Conservation (phyloP, 23 tunicate species). For the Oikopleura vanhoeffeni region DNA sequence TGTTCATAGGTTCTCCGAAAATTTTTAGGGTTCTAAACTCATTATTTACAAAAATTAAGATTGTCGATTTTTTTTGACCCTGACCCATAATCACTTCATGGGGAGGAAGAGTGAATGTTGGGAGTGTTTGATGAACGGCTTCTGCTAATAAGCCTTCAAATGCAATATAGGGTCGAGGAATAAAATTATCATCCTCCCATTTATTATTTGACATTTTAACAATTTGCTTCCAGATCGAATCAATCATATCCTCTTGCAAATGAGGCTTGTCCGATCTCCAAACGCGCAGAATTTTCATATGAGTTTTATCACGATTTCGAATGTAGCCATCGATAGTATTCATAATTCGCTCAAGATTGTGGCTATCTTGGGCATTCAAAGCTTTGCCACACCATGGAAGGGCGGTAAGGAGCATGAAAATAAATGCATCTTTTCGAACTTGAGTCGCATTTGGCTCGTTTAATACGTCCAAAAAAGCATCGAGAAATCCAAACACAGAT, state of each 20-base stretch:
- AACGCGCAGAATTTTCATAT: constrained; percentile 50
- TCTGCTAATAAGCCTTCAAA: constrained; percentile 50
- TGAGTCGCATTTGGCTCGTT: constrained; percentile 53
- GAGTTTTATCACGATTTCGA: constrained; percentile 29
- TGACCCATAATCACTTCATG: constrained; percentile 39
- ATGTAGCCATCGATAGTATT: constrained; percentile 39
- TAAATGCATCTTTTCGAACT: constrained; percentile 66
- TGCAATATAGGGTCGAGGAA: constrained; percentile 59
- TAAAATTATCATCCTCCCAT: constrained; percentile 73
- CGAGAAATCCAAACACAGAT: constrained; percentile 37
- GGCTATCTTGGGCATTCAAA: constrained; percentile 25
- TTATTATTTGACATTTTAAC: constrained; percentile 49
- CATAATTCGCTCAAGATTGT: constrained; percentile 34
- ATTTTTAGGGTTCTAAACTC: no score
- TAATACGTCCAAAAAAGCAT: constrained; percentile 30
- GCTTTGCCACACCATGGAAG: constrained; percentile 76
- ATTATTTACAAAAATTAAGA: no score
- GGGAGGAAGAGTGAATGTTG: constrained; percentile 60
- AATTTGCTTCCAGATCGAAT: constrained; percentile 72
- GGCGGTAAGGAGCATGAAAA: constrained; percentile 36
- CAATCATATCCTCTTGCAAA: constrained; percentile 14
- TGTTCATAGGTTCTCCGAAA: no score
- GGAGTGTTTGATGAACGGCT: constrained; percentile 59
- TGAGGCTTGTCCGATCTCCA: background rate
- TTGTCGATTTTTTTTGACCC: no score